Base-by-base conservation (phyloP, 23 tunicate species). In the Clavelina lepadiformis region DNA sequence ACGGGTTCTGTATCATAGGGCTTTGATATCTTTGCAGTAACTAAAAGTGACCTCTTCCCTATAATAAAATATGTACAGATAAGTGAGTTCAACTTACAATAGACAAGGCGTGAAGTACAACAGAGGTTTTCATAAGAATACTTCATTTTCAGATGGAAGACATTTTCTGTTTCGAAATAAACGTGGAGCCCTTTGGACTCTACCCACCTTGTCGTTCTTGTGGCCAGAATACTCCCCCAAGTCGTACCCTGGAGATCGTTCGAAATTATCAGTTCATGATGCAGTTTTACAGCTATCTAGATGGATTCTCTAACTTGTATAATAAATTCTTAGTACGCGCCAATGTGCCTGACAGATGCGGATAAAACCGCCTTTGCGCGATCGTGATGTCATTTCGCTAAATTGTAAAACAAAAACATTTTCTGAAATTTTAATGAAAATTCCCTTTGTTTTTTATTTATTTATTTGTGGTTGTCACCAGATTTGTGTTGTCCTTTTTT, bases 211-310 rank as follows among this genome's bases (percentile, higher is more conserved):
- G 83, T 35, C 67, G 34, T 1, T 28, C 56, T 19, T 77, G 83
- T 57, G 28, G 11, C 15, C 56, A 67, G 6, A 67, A 67, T 1
- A 0, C 44, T 2, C 28, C 67, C 5, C 74, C 83, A 15, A 66
- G 74, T 29, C 56, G 56, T 1, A 18, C 57, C 23, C 20, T 77
- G 27, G 83, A 77, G 38, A 35, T 67, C 3, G 74, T 67, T 7
- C 38, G 83, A n/a, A 67, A 77, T 31, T 77, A 77, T 31, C 63
- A 66, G 32, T 77, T 77, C 51, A 67, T 77, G 8, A 54, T 66
- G 74, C 83, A 77, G 57, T 49, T 77, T 22, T 26, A 31, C 53
- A 63, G 67, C 26, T 77, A 50, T 56, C 59, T 77, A 3, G 56
- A 56, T 26, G 68, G 56, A 2, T 77, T 77, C 31, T 23, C 24